A percentile compares a stretch with the other conserved stretches of the same genome.
Conservation (phyloP, 2,113 vertebrate genomes). For the Hippopotamus amphibius region DNA sequence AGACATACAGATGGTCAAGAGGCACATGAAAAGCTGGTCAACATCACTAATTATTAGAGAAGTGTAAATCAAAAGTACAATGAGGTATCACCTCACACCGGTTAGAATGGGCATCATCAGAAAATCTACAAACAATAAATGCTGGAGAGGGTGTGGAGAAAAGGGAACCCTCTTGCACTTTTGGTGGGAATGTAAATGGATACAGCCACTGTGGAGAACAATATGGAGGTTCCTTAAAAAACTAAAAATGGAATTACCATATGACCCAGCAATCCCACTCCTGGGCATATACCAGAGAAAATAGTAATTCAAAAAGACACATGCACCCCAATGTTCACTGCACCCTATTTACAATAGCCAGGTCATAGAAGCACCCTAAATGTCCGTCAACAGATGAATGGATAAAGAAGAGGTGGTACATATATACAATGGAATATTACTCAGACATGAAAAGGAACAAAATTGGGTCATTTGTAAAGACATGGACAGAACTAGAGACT, state of each 20-base stretch:
- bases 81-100: not conserved
- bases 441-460: not conserved
- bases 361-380: not conserved
- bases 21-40: too few relatives aligned
- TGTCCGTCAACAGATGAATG: not conserved
- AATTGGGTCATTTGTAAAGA: not conserved
- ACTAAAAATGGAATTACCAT: not conserved
- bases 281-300: not conserved
- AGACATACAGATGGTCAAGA: too few relatives aligned
- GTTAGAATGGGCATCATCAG: not conserved
- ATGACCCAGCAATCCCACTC: not conserved
- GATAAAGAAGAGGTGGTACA: not conserved
- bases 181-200: not conserved
- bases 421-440: not conserved
- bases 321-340: not conserved
- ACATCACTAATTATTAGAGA: too few relatives aligned
- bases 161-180: not conserved
- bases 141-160: not conserved
- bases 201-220: not conserved
- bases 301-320: not conserved
- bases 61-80: too few relatives aligned
- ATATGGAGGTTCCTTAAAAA: not conserved
- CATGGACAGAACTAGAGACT: not conserved
- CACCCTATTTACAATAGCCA: not conserved
- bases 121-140: not conserved